Conservation (phyloP, 2,797 vertebrate species). For the Molossus molossus region DNA sequence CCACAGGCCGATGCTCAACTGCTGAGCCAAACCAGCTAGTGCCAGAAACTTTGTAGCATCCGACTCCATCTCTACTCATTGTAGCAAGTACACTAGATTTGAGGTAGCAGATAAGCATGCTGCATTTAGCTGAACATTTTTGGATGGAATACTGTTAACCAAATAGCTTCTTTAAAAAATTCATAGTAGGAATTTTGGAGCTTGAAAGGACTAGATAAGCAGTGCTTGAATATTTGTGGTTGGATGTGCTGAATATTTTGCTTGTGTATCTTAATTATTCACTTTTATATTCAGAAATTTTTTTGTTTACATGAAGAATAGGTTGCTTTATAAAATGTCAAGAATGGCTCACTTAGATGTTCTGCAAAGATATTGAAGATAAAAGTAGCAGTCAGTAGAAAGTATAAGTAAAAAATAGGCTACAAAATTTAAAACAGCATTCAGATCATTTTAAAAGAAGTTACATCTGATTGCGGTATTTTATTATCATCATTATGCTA, state of each 20-base stretch:
- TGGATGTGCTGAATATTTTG: constrained; percentile 85
- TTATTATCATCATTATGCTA: constrained; percentile 73
- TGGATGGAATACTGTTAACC: constrained; percentile 61
- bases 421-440: constrained; percentile 77
- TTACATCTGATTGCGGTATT: constrained; percentile 59
- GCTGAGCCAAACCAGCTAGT: too few species aligned
- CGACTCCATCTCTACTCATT: constrained; percentile 43
- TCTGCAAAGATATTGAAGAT: constrained; percentile 79
- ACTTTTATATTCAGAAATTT: constrained; percentile 82
- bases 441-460: constrained; percentile 76
- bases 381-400: constrained; percentile 83
- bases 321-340: constrained; percentile 72
- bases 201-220: constrained; percentile 84
- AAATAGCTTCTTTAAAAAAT: constrained; percentile 73
- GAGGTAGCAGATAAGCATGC: constrained; percentile 52
- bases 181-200: constrained; percentile 69
- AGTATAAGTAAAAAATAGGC: constrained; percentile 70
- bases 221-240: constrained; percentile 82
- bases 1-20: too few species aligned
- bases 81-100: constrained; percentile 66
- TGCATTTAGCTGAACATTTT: constrained; percentile 73
- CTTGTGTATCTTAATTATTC: constrained; percentile 86
- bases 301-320: constrained; percentile 83
- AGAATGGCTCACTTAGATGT: constrained; percentile 72
- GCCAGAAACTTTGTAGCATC: constrained; percentile 73